Evolutionary conservation across 2,888 invertebrate genomes (phyloP).

Genomic region (Phragmatobia fuliginosa): DNA sequence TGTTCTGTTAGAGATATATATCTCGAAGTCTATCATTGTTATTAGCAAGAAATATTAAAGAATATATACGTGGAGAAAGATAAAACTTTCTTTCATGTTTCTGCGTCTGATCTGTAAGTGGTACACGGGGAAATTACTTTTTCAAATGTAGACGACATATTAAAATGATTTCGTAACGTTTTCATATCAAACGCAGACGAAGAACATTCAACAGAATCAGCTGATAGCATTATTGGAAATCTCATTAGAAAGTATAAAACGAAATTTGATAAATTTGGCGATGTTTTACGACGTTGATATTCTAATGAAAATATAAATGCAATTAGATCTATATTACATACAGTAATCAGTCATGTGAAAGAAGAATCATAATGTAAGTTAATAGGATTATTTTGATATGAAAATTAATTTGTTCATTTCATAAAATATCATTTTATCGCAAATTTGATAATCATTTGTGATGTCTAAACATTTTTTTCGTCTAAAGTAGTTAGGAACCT

Average conservation of each 20-base stretch:
- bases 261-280: not conserved
- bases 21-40: not conserved
- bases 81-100: conserved; percentile 30
- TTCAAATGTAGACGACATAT: conserved; percentile 24
- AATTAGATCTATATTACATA: not conserved
- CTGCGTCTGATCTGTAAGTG: conserved; percentile 29
- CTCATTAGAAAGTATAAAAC: not conserved
- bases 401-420: no score
- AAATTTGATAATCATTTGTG: no score
- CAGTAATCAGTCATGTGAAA: not conserved
- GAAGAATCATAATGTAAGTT: not conserved
- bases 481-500: no score
- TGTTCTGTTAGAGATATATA: not conserved
- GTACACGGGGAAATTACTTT: conserved; percentile 43
- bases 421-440: no score
- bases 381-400: no score
- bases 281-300: not conserved
- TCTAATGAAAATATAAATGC: not conserved
- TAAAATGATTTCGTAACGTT: conserved; percentile 23
- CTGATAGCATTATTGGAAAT: conserved; percentile 7
- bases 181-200: conserved; percentile 23
- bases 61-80: conserved; percentile 21
- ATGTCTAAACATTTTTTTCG: no score
- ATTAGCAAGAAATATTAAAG: conserved; percentile 15
- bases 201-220: conserved; percentile 13